phyloP scores from a whole-genome alignment of 2,113 vertebrate genomes.

The Gorsachius goisagi region DNA sequence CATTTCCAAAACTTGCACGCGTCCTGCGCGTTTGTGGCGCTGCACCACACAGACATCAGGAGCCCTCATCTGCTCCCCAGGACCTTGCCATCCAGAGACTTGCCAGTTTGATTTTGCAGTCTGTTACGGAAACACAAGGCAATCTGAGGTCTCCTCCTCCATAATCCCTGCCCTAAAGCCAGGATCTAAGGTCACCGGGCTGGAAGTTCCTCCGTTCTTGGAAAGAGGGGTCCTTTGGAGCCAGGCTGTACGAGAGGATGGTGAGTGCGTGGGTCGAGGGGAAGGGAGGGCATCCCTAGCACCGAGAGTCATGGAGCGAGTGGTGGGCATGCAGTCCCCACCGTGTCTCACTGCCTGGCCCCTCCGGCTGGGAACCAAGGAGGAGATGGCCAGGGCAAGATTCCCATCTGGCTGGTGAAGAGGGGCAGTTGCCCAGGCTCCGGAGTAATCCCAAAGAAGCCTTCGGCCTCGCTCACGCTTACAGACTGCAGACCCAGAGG shows the following conservation, averaged over 20 bases:
- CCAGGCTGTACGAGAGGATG: background rate
- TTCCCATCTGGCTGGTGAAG: background rate
- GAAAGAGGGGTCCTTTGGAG: background rate
- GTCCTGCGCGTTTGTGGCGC: background rate
- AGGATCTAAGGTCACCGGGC: background rate
- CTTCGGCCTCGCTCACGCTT: background rate
- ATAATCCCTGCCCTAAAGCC: background rate
- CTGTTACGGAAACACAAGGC: background rate
- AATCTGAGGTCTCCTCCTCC: background rate
- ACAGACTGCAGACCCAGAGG: background rate
- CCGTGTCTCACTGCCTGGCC: background rate
- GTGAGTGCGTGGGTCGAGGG: background rate
- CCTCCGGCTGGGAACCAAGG: rapidly evolving
- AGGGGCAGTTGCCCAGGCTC: background rate
- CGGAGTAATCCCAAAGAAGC: background rate
- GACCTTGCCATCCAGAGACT: background rate
- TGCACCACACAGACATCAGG: background rate
- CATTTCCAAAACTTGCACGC: background rate
- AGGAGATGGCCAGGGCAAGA: background rate
- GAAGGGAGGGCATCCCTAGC: background rate
- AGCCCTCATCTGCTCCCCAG: background rate
- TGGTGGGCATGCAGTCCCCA: background rate
- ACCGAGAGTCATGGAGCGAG: background rate
- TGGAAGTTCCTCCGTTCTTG: background rate
- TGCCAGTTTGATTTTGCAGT: background rate